phyloP scores from a whole-genome alignment of 2,888 invertebrate species.

The Sarcophaga variegata region DNA sequence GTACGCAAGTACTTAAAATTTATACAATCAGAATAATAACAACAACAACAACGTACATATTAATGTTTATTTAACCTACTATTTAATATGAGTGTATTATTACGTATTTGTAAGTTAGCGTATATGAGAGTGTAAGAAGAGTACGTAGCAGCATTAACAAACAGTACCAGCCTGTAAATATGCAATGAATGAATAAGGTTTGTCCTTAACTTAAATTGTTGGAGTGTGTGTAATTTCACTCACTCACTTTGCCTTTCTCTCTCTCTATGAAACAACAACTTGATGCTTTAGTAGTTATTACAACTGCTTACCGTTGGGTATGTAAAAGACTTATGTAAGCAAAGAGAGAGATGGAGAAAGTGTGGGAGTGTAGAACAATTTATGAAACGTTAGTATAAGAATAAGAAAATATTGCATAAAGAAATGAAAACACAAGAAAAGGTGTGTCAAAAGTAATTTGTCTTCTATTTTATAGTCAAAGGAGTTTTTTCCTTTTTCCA shows the following conservation, averaged over 20 bases:
- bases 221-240: neutral
- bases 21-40: constrained; percentile 3
- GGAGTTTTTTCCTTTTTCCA: constrained; percentile 1
- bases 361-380: no score
- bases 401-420: constrained; percentile 26
- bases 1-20: neutral
- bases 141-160: no score
- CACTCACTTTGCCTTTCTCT: neutral
- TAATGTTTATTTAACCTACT: constrained; percentile 56
- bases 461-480: constrained; percentile 54
- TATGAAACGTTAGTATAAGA: neutral
- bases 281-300: constrained; percentile 43
- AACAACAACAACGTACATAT: constrained; percentile 41
- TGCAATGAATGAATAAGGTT: constrained; percentile 2
- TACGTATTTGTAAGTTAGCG: neutral
- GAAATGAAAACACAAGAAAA: constrained; percentile 24
- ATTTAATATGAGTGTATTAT: neutral
- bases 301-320: constrained; percentile 35
- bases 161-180: neutral
- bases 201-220: constrained; percentile 54
- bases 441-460: constrained; percentile 63
- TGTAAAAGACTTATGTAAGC: neutral
- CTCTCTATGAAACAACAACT: constrained; percentile 41
- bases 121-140: no score
- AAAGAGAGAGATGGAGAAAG: neutral